Evolutionary conservation across 2,888 invertebrate genomes (phyloP), one percentile per base, ranked within the genome.

Genomic region (Drosophila koepferae): DNA sequence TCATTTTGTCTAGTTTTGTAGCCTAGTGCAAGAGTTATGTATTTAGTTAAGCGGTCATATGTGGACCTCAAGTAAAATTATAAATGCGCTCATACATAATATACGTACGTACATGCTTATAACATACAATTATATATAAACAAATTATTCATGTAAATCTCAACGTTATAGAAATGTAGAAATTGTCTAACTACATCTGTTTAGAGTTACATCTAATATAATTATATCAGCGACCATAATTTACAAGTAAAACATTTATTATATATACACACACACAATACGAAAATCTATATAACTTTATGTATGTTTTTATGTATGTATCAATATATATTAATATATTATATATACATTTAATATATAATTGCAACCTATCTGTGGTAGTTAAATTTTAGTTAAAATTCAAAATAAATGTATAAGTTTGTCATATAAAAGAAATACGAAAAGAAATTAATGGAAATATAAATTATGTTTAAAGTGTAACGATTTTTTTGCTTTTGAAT

Each of bases 361-460:
- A 91, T 91, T 89, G 92, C 91, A 92, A 92, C 89, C 89, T 92
- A 91, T 92, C 92, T 92, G 92, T 92, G 92, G 92, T 92, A 92
- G 92, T 92, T 92, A 92, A 92, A 91, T 91, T 91, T 92, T 92
- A 92, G 92, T 92, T 90, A 86, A 91, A 91, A 90, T 87, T 90
- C 82, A 82, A 88, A 81, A 75, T 83, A 82, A 80, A 61, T 81
- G 55, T 73, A 69, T 86, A 86, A 87, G 89, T 80, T 87, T 86
- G 85, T 86, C 85, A 89, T 84, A 82, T 77, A 63, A 81, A 64
- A 66, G 16, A 78, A 78, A 80, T 84, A 82, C 88, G 88, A 88
- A 84, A 84, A 88, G 83, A 84, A 88, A 88, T 88, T 88, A 86
- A 86, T 64, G 71, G 66, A 82, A 86, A 86, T 80, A 81, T 87